Evolutionary conservation across 2,888 invertebrate genomes (phyloP).

Genomic region (Chelonus formosanus): DNA sequence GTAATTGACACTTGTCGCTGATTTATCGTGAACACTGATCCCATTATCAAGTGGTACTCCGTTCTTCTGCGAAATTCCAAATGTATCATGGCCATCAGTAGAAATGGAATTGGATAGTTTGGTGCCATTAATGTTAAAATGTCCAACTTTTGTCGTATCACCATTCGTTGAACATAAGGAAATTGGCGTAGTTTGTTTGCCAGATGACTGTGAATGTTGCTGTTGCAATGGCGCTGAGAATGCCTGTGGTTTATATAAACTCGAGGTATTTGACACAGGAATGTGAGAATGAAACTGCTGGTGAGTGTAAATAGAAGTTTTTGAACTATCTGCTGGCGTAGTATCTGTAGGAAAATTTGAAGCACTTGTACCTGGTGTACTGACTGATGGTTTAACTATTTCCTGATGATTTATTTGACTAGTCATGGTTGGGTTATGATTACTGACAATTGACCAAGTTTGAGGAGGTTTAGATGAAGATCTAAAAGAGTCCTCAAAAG

Average conservation of each 20-base stretch:
- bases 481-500: slow-evolving; percentile 62
- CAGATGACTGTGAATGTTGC: slow-evolving; percentile 10
- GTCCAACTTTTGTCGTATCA: slow-evolving; percentile 6
- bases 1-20: slow-evolving; percentile 42
- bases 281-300: slow-evolving; percentile 54
- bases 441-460: slow-evolving; percentile 49
- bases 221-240: slow-evolving; percentile 33
- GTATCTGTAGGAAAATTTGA: slow-evolving; percentile 25
- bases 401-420: slow-evolving; percentile 55
- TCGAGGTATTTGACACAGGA: slow-evolving; percentile 53
- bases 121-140: slow-evolving; percentile 32
- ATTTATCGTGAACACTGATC: slow-evolving; percentile 39
- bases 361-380: slow-evolving; percentile 20
- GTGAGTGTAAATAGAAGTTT: slow-evolving; percentile 45
- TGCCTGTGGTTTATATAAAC: slow-evolving; percentile 51
- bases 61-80: slow-evolving; percentile 36
- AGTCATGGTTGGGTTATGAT: slow-evolving; percentile 52
- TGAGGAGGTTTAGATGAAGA: slow-evolving; percentile 46
- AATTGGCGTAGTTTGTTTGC: slow-evolving; percentile 4
- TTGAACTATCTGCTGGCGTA: slow-evolving; percentile 29
- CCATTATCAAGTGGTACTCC: slow-evolving; percentile 29
- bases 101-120: slow-evolving; percentile 35
- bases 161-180: slow-evolving; percentile 17
- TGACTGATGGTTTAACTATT: slow-evolving; percentile 41
- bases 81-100: slow-evolving; percentile 39